Base-by-base conservation (phyloP, 2,888 invertebrate genomes). In the Spisula solida region DNA sequence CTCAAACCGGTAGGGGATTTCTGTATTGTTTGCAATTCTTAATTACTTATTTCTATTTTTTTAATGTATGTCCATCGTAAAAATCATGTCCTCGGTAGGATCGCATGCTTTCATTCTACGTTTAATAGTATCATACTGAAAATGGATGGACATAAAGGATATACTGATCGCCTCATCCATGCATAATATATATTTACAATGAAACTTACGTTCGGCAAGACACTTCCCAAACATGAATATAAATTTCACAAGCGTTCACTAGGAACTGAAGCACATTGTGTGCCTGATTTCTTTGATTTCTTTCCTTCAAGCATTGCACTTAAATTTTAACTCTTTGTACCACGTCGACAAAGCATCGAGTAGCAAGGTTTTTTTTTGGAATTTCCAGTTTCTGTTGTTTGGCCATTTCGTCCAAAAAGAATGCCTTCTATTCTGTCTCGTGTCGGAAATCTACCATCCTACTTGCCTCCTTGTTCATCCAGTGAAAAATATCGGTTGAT, bases 351-450 rank as follows among this genome's bases (percentile, higher is more conserved):
- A 90, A 90, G 10, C n/a, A 90, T 81, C 16, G 66, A 47, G 6
- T 82, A 81, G n/a, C 89, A 70, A 12, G 66, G 48, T 81, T 84
- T 91, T 0, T 60, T 81, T 84, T 91, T 0, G 47, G 31, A 2
- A 92, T 87, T 78, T 92, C 89, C 10, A 90, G 12, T 20, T 90
- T 90, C 18, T 90, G 78, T 48, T 92, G 88, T n/a, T 91, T 91
- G 6, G 89, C 81, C 90, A 90, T 92, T 55, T 92, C 91, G 81
- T 91, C 91, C 12, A 88, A 29, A n/a, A 16, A 92, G 85, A 56
- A 91, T 80, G 1, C 91, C 91, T 14, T 90, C 91, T 25, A 82
- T 34, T 80, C 87, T 85, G 1, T 89, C 88, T n/a, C 18, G 80
- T 66, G 6, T 47, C 56, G 10, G 87, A 90, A 34, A 92, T 85